Evolutionary conservation across 2,113 vertebrate genomes (phyloP).

Genomic region (Nerophis lumbriciformis): DNA sequence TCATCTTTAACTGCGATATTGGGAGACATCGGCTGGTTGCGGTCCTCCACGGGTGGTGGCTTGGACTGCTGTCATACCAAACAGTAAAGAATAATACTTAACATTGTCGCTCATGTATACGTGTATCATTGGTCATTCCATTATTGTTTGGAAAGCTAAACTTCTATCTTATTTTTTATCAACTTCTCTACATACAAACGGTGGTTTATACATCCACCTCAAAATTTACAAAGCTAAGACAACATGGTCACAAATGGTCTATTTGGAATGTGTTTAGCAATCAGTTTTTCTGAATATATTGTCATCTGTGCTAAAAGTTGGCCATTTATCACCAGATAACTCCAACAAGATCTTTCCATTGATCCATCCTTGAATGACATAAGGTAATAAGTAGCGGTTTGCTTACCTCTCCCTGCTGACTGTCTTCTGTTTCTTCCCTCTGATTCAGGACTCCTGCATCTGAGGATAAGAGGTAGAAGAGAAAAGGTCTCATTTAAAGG

Average conservation of each 20-base stretch:
- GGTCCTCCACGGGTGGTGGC: slow-evolving; percentile 33
- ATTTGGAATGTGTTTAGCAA: background rate
- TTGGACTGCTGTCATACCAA: slow-evolving; percentile 36
- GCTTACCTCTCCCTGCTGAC: slow-evolving; percentile 44
- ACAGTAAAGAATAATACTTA: background rate
- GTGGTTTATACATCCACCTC: no score
- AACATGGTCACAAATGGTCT: background rate
- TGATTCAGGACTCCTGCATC: slow-evolving; percentile 36
- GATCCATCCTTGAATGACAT: background rate
- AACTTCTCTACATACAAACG: background rate
- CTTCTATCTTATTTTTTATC: background rate
- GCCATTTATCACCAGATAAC: no score
- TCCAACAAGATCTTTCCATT: background rate
- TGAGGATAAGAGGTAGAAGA: slow-evolving; percentile 12
- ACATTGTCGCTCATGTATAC: background rate
- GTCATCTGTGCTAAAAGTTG: no score
- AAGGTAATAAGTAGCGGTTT: background rate
- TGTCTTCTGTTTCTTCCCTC: slow-evolving; percentile 51
- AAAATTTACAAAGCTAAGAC: no score
- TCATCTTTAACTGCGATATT: slow-evolving; percentile 92
- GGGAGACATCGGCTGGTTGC: slow-evolving; percentile 76
- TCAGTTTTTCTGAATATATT: background rate
- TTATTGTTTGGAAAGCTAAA: background rate
- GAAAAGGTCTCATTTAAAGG: background rate
- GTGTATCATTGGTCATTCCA: background rate